Evolutionary conservation across 2,797 vertebrate genomes (phyloP), one percentile per base, ranked within the genome.

Genomic region (Trachops cirrhosus): DNA sequence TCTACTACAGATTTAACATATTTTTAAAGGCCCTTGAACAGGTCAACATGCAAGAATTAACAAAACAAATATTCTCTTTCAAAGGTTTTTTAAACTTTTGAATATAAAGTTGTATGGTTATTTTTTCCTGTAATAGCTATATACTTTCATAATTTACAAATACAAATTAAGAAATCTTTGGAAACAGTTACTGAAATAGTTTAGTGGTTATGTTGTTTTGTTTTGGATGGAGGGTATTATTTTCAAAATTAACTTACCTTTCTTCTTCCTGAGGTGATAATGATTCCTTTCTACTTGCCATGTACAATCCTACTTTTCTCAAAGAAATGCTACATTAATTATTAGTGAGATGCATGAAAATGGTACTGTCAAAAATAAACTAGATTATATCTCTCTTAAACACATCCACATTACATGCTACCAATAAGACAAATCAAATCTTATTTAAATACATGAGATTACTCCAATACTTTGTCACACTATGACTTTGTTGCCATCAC

Each of bases 11-110:
- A 86, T 39, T 94, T 52, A 94, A 75, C 22, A 39, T 67, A 54
- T 90, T 85, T 91, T 89, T 46, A 85, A 91, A 82, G 54, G 11
- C 59, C 89, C 52, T 91, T 59, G 22, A 80, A 86, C 93, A 91
- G 82, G 48, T 96, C 73, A 96, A 32, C 4, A 26, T 62, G 50
- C 94, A 95, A 96, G 46, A 95, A 93, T 88, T 89, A 92, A 86
- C 50, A 95, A 95, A 96, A 85, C 46, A 93, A 68, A 88, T 85
- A 87, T 77, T 90, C 89, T 82, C 82, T 92, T 79, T 85, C 39
- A 93, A 93, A 93, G 59, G 39, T 80, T 88, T 95, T 94, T 83
- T 88, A 86, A 89, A 89, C 54, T 82, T 90, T 57, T 78, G 15
- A 88, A 95, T 86, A 89, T 16, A 64, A 95, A 95, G 29, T 87